Percentiles rank a stretch among this genome's conserved stretches.
Conservation (phyloP, 2,888 invertebrate species). For the Netelia virgata region DNA sequence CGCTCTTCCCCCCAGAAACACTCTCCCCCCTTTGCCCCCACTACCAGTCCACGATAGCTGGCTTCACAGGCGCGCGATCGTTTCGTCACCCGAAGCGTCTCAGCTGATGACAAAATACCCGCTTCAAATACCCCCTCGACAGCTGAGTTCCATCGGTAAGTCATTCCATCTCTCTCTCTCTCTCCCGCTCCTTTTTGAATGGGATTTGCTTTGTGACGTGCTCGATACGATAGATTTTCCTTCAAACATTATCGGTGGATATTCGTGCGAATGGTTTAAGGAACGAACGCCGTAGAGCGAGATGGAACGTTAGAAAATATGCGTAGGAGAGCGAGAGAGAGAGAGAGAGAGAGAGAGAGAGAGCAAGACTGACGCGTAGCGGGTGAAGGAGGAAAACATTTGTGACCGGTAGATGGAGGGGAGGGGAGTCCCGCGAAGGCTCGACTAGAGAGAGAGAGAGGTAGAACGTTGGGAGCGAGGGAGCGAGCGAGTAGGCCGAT, state of each 20-base stretch:
- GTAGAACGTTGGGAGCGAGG: slow-evolving; percentile 14
- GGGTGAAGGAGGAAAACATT: slow-evolving; percentile 25
- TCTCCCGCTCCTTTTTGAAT: not conserved
- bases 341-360: slow-evolving; percentile 32
- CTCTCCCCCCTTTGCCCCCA: too few species aligned
- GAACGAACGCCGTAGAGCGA: not conserved
- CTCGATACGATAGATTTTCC: not conserved
- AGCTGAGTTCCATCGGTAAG: slow-evolving; percentile 54
- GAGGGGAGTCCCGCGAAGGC: slow-evolving; percentile 49
- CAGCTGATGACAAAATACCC: slow-evolving; percentile 70
- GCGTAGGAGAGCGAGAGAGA: slow-evolving; percentile 29
- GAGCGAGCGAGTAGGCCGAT: not conserved
- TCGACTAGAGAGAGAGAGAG: slow-evolving; percentile 53
- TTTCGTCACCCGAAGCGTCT: slow-evolving; percentile 66
- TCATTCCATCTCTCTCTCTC: slow-evolving; percentile 3
- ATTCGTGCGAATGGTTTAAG: slow-evolving; percentile 17
- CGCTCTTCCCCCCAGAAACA: not conserved
- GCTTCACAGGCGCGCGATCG: slow-evolving; percentile 52
- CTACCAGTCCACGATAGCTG: slow-evolving; percentile 28
- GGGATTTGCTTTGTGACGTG: not conserved
- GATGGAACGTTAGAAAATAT: slow-evolving; percentile 13
- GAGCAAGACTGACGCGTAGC: not conserved
- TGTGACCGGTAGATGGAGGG: slow-evolving; percentile 34
- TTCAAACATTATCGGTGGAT: not conserved
- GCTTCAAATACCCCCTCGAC: slow-evolving; percentile 53